Evolutionary conservation across 1,140 invertebrate genomes (phyloP).

Genomic region (Drosophila biarmipes): DNA sequence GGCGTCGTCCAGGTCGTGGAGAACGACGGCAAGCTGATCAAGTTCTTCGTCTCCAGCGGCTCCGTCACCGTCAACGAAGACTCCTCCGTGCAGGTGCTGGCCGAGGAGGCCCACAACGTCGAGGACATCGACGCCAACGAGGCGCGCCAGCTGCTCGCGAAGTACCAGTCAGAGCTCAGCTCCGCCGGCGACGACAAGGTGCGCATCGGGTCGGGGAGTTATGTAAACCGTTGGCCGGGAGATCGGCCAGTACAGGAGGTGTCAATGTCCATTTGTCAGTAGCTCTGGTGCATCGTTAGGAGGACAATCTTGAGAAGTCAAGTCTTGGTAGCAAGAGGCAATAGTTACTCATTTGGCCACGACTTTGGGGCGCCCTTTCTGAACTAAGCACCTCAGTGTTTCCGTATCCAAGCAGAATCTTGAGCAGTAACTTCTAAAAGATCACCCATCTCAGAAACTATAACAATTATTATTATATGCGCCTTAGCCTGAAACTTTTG

Average conservation of each 20-base stretch:
- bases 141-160: constrained; percentile 92
- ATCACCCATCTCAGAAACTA: no score
- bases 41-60: constrained; percentile 98
- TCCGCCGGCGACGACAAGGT: constrained; percentile 92
- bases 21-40: constrained; percentile 92
- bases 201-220: constrained; percentile 19
- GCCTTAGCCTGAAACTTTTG: no score
- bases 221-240: background rate
- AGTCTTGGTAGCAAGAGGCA: no score
- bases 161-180: constrained; percentile 92
- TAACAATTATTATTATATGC: no score
- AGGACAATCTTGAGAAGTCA: no score
- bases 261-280: background rate
- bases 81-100: constrained; percentile 98
- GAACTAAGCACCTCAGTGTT: no score
- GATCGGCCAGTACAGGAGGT: background rate
- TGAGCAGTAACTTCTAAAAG: no score
- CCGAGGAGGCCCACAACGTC: constrained; percentile 97
- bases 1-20: constrained; percentile 98
- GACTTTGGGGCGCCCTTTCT: no score
- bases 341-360: no score
- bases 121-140: constrained; percentile 93
- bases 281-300: no score
- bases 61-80: constrained; percentile 99
- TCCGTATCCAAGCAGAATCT: no score